Percentiles rank a stretch among this genome's conserved stretches.
Evolutionary conservation across 2,797 vertebrate species (phyloP).

Genomic region (Crocodylus rhombifer): DNA sequence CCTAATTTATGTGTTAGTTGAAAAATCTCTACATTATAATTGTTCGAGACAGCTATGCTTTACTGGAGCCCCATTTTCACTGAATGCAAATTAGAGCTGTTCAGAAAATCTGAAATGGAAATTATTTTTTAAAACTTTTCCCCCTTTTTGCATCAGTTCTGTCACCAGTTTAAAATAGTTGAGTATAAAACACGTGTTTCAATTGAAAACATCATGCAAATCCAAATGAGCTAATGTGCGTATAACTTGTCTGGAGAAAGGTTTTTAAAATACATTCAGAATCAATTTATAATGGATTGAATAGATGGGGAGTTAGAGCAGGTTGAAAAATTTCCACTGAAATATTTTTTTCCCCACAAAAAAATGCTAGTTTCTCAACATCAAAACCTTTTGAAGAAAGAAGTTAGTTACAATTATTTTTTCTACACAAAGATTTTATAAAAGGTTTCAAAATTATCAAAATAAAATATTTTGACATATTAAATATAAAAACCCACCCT

Average conservation of each 20-base stretch:
- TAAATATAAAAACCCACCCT: neutral
- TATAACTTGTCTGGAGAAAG: neutral
- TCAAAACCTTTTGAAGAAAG: neutral
- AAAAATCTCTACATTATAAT: slow-evolving; percentile 33
- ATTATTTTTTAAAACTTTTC: neutral
- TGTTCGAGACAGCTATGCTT: neutral
- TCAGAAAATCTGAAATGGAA: slow-evolving; percentile 36
- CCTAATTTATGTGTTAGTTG: neutral
- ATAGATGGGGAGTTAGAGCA: neutral
- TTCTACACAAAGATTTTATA: neutral
- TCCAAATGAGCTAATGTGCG: neutral
- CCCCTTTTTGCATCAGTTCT: neutral
- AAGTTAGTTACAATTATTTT: neutral
- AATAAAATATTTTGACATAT: neutral
- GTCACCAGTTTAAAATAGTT: neutral
- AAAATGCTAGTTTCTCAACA: neutral
- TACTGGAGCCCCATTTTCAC: slow-evolving; percentile 25
- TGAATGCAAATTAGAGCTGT: neutral
- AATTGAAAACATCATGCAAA: neutral
- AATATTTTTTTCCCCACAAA: neutral
- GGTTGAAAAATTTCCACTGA: neutral
- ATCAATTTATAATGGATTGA: neutral
- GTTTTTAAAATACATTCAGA: neutral
- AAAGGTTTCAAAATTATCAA: neutral
- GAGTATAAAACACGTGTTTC: neutral